Evolutionary conservation across 2,888 invertebrate species (phyloP).

Genomic region (Drosophila parthenogenetica): DNA sequence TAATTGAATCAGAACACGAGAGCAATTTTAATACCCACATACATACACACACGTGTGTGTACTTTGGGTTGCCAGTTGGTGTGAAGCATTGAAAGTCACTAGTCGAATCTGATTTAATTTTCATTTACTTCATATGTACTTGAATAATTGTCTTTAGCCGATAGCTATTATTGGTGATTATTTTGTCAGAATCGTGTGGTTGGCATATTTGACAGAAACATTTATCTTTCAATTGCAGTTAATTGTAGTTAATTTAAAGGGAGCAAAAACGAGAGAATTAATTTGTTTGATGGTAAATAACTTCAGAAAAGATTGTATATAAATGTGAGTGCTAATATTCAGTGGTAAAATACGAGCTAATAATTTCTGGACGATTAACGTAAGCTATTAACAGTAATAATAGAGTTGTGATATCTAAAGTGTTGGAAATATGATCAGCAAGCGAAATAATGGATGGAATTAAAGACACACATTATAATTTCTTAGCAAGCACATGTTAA

Average conservation of each 20-base stretch:
- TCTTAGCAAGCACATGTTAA: too few species aligned
- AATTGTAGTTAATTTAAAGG: not conserved
- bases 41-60: not conserved
- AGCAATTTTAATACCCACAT: constrained; percentile 28
- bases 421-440: not conserved
- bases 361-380: constrained; percentile 7
- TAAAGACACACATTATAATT: too few species aligned
- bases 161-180: not conserved
- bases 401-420: constrained; percentile 5
- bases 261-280: not conserved
- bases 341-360: not conserved
- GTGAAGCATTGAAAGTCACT: constrained; percentile 10
- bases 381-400: constrained; percentile 13
- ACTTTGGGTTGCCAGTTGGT: constrained; percentile 26
- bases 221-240: not conserved
- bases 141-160: too few species aligned
- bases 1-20: constrained; percentile 43
- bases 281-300: not conserved
- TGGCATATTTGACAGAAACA: not conserved
- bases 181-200: not conserved
- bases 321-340: not conserved
- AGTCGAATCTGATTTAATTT: not conserved
- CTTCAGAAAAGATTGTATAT: not conserved
- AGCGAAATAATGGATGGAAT: not conserved
- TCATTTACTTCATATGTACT: constrained; percentile 1